Conservation (phyloP, 2,797 vertebrate genomes). For the Siniperca obscura region DNA sequence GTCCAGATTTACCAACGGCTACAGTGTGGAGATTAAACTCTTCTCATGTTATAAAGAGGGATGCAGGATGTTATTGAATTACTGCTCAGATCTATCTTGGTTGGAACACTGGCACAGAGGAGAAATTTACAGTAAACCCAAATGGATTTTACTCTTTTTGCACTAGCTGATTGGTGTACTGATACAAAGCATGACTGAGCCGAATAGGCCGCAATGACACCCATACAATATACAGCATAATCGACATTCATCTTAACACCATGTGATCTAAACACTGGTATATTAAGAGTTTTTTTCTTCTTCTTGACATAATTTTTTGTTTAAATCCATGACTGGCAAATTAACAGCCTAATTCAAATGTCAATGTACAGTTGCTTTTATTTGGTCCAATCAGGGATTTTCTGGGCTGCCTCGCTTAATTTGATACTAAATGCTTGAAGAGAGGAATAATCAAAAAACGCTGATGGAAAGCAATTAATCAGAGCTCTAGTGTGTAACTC, state of each 20-base stretch:
- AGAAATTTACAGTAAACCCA: background rate
- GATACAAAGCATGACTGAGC: background rate
- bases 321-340: slow-evolving; percentile 13
- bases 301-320: background rate
- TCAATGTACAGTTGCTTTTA: slow-evolving; percentile 19
- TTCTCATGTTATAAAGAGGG: slow-evolving; percentile 7
- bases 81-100: slow-evolving; percentile 6
- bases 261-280: background rate
- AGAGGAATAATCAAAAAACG: slow-evolving; percentile 17
- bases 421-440: slow-evolving; percentile 39
- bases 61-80: slow-evolving; percentile 9
- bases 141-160: background rate
- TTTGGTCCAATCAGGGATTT: slow-evolving; percentile 50
- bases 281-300: background rate
- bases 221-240: no score
- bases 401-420: slow-evolving; percentile 35
- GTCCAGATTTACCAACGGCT: slow-evolving; percentile 35
- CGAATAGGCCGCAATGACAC: background rate
- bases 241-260: background rate
- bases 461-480: slow-evolving; percentile 22
- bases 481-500: slow-evolving; percentile 1
- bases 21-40: slow-evolving; percentile 31
- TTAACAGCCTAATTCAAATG: slow-evolving; percentile 19
- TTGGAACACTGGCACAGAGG: background rate
- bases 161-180: background rate